phyloP scores from a whole-genome alignment of 2,113 vertebrate genomes.

The Gobius niger region DNA sequence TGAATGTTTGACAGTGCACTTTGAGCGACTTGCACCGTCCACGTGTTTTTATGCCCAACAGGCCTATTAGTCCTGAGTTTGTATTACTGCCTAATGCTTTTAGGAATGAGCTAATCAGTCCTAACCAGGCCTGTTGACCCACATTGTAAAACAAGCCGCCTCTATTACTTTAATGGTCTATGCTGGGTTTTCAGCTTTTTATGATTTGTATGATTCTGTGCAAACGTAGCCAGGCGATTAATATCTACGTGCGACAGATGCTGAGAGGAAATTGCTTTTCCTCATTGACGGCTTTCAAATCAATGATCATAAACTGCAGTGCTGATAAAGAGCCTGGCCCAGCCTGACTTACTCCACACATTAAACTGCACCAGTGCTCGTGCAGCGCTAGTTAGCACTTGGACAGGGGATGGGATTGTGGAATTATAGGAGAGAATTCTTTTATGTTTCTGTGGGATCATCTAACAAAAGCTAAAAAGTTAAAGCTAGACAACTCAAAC shows the following conservation, averaged over 20 bases:
- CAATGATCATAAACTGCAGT: slow-evolving; percentile 39
- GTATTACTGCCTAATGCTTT: slow-evolving; percentile 27
- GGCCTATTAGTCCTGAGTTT: neutral
- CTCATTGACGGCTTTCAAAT: slow-evolving; percentile 52
- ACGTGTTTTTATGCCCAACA: no score
- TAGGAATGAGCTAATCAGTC: slow-evolving; percentile 34
- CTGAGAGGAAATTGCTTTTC: slow-evolving; percentile 32
- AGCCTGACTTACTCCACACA: no score
- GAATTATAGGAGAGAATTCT: no score
- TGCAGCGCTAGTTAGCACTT: no score
- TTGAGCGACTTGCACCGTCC: no score
- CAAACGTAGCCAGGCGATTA: slow-evolving; percentile 36
- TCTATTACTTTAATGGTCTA: slow-evolving; percentile 10
- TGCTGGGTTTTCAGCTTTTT: slow-evolving; percentile 1
- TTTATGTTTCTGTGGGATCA: no score
- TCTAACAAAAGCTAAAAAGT: no score
- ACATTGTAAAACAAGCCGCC: neutral
- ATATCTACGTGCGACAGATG: slow-evolving; percentile 26
- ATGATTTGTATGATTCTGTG: slow-evolving; percentile 6
- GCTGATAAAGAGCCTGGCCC: no score
- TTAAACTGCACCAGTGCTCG: no score
- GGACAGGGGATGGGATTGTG: no score
- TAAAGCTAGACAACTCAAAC: no score
- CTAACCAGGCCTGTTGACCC: slow-evolving; percentile 30
- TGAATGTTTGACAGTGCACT: no score